These are phyloP conservation scores for Hypomesus transpacificus DNA, from an alignment of 2,113 vertebrate species.

Conservation along the genomic window DNA sequence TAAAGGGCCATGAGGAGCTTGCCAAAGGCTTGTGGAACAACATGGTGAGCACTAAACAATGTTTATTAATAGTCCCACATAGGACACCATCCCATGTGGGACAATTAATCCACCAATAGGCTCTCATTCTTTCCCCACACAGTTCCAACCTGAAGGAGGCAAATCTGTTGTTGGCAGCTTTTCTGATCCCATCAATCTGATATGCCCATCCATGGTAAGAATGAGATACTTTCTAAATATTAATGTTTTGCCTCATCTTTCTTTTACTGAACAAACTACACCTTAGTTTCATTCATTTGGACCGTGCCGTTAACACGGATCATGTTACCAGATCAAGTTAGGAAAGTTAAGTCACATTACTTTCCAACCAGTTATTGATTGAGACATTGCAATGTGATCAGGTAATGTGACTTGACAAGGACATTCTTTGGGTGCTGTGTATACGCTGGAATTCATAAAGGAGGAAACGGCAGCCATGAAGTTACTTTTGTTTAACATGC, in stretches of 20 bases:
- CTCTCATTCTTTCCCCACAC: constrained; percentile 4
- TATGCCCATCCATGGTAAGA: constrained; percentile 73
- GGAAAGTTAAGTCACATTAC: no score
- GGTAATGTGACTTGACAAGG: no score
- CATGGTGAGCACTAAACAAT: constrained; percentile 65
- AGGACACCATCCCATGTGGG: neutral
- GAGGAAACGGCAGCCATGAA: neutral
- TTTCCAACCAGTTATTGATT: no score
- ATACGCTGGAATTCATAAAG: neutral
- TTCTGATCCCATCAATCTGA: constrained; percentile 69
- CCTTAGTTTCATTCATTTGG: no score
- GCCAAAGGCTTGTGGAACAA: constrained; percentile 81
- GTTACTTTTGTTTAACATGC: no score
- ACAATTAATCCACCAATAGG: neutral
- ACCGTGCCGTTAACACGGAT: no score
- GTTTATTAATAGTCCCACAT: neutral
- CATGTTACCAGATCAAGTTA: no score
- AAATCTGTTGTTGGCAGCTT: constrained; percentile 70
- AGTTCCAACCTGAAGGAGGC: constrained; percentile 74
- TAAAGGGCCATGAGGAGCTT: constrained; percentile 78
- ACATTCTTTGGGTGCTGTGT: no score
- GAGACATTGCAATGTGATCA: no score
- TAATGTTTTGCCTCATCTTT: no score
- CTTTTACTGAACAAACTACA: no score
- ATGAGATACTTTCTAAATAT: no score